phyloP scores from a whole-genome alignment of 2,797 vertebrate genomes.

The Haliaeetus albicilla region DNA sequence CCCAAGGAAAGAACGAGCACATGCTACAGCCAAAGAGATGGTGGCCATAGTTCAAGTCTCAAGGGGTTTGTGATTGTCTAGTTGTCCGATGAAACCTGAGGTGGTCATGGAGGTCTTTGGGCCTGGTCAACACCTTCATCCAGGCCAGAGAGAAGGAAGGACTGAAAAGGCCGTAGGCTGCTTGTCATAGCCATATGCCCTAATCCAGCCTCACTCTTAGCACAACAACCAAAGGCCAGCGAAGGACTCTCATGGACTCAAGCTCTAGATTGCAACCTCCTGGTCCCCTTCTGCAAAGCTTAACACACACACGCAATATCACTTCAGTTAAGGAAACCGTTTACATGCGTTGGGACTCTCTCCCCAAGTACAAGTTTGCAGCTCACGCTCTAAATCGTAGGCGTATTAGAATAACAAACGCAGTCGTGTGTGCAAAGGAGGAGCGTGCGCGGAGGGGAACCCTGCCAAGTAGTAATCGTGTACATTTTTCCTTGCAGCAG shows the following conservation, averaged over 20 bases:
- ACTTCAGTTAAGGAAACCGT: neutral
- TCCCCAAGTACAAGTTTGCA: neutral
- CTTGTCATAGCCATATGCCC: neutral
- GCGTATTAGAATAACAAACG: rapidly evolving
- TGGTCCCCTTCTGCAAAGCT: neutral
- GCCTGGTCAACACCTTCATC: neutral
- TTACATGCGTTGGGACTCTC: neutral
- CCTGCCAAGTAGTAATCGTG: neutral
- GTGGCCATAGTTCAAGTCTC: neutral
- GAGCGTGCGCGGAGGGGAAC: rapidly evolving
- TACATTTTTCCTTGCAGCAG: neutral
- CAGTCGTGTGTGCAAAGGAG: neutral
- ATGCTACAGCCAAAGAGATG: neutral
- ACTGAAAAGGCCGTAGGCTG: neutral
- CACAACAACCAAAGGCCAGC: neutral
- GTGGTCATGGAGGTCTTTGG: neutral
- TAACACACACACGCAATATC: neutral
- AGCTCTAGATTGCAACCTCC: neutral
- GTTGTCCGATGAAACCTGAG: neutral
- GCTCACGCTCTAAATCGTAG: rapidly evolving
- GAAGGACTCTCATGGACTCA: neutral
- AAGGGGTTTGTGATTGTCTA: neutral
- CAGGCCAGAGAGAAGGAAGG: neutral
- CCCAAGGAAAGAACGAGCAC: neutral
- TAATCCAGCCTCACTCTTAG: neutral